These are phyloP conservation scores for Percopsis transmontana DNA, from an alignment of 2,113 vertebrate genomes.

Conservation along the genomic window DNA sequence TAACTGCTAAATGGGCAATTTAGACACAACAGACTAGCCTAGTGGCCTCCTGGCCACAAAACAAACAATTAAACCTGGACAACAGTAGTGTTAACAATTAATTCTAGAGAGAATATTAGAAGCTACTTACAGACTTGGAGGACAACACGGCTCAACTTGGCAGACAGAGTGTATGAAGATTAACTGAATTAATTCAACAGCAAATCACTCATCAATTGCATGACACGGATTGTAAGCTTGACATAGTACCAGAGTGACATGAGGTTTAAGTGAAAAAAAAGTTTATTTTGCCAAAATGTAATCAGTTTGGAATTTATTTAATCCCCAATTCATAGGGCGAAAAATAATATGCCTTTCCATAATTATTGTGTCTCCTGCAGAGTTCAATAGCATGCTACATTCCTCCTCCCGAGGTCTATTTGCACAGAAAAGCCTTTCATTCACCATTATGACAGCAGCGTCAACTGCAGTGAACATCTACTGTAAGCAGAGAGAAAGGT, in stretches of 20 bases:
- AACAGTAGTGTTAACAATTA: too few relatives aligned
- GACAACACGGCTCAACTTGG: too few relatives aligned
- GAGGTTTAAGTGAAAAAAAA: conserved; percentile 34
- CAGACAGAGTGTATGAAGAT: too few relatives aligned
- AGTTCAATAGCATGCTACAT: conserved; percentile 64
- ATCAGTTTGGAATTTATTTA: conserved; percentile 75
- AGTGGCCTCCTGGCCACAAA: too few relatives aligned
- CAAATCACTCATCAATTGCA: conserved; percentile 57
- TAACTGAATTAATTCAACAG: conserved; percentile 49
- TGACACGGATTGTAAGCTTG: conserved; percentile 44
- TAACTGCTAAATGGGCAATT: too few relatives aligned
- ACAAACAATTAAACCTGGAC: too few relatives aligned
- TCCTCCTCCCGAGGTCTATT: conserved; percentile 58
- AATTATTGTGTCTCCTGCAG: conserved; percentile 67
- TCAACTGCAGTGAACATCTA: conserved; percentile 71
- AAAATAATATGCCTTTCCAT: conserved; percentile 64
- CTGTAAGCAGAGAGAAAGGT: conserved; percentile 56
- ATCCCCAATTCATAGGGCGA: conserved; percentile 67
- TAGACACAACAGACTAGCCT: too few relatives aligned
- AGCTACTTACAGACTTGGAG: conserved; percentile 52
- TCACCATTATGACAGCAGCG: conserved; percentile 66
- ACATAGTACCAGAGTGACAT: conserved; percentile 27
- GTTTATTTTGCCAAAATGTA: conserved; percentile 64
- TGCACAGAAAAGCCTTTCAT: conserved; percentile 71
- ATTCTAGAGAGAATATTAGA: too few relatives aligned